Conservation (phyloP, 2,113 vertebrate species). For the Edolisoma coerulescens region DNA sequence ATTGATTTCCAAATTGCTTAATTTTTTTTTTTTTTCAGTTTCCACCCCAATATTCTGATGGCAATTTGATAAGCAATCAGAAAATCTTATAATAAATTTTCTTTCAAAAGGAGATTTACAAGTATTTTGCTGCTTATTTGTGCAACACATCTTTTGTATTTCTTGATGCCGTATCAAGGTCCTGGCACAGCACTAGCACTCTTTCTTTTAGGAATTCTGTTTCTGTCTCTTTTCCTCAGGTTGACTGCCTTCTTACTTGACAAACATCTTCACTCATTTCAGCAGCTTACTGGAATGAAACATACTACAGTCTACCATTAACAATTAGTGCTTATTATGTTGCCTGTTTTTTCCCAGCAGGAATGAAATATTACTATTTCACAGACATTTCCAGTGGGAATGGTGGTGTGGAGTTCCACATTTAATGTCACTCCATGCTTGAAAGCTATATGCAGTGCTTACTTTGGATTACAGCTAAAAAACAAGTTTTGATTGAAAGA, state of each 20-base stretch:
- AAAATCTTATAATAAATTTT: not conserved
- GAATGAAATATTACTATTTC: not conserved
- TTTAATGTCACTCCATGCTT: not conserved
- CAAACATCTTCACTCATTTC: not conserved
- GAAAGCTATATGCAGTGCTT: not conserved
- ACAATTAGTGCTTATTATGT: not conserved
- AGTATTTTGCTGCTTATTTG: conserved; percentile 4
- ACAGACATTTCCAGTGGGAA: not conserved
- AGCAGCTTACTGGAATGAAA: not conserved
- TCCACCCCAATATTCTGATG: not conserved
- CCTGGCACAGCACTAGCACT: not conserved
- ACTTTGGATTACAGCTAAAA: not conserved
- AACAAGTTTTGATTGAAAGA: conserved; percentile 26
- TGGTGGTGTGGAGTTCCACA: not conserved
- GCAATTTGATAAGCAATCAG: conserved; percentile 1
- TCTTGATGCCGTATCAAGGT: not conserved
- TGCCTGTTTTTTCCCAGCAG: not conserved
- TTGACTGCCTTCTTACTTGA: not conserved
- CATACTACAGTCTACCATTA: not conserved
- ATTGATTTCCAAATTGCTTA: not conserved
- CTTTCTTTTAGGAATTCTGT: not conserved
- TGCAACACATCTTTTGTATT: not conserved
- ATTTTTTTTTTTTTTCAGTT: not conserved
- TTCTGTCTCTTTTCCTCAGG: not conserved
- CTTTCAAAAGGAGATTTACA: not conserved